A percentile compares a stretch with the other conserved stretches of the same genome.
Conservation (phyloP, 2,888 invertebrate genomes). For the Cylindroiulus punctatus region DNA sequence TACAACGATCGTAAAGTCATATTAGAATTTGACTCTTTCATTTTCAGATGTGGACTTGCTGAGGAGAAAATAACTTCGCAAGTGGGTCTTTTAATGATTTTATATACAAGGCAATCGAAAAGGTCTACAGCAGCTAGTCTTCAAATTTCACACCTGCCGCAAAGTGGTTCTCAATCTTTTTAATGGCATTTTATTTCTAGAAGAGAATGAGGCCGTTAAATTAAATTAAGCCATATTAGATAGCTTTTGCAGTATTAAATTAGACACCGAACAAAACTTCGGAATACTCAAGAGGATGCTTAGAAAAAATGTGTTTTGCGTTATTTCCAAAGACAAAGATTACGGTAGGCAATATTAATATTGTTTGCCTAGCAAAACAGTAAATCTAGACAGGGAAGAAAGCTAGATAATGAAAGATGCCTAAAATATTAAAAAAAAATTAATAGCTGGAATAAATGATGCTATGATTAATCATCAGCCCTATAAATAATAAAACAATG, state of each 20-base stretch:
- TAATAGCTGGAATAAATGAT: background rate
- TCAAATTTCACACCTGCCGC: conserved; percentile 43
- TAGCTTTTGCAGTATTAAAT: conserved; percentile 43
- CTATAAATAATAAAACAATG: conserved; percentile 35
- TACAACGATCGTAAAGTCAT: background rate
- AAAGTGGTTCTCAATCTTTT: conserved; percentile 47
- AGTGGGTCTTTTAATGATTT: conserved; percentile 15
- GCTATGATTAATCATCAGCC: background rate
- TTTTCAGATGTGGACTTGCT: background rate
- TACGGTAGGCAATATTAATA: background rate
- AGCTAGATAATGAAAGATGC: background rate
- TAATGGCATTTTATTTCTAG: conserved; percentile 40
- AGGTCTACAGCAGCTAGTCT: background rate
- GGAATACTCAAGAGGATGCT: background rate
- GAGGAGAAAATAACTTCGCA: background rate
- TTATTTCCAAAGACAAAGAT: conserved; percentile 9
- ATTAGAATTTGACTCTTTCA: background rate
- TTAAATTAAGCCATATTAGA: conserved; percentile 39
- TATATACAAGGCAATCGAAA: background rate
- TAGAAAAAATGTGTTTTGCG: background rate
- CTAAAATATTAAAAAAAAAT: background rate
- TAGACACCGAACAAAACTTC: background rate
- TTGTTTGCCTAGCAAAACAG: background rate
- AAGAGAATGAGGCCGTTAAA: background rate
- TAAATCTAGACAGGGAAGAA: background rate